phyloP scores from a whole-genome alignment of 2,888 invertebrate species.

The Macrophya alboannulata region DNA sequence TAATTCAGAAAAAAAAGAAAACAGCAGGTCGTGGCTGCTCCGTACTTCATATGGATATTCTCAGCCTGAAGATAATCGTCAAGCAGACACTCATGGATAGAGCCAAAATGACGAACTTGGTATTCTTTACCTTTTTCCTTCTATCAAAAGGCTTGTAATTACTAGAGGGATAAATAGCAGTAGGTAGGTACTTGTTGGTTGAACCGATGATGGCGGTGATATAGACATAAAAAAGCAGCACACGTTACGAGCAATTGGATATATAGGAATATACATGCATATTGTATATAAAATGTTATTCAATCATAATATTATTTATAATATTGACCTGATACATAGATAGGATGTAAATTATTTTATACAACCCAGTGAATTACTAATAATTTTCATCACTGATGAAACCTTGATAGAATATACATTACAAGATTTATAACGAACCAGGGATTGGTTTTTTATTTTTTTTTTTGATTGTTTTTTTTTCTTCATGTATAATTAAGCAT shows the following conservation, averaged over 20 bases:
- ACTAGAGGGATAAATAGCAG: constrained; percentile 40
- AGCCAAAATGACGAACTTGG: constrained; percentile 32
- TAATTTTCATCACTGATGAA: background rate
- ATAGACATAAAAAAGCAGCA: constrained; percentile 52
- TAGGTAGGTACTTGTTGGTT: constrained; percentile 43
- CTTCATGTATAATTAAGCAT: background rate
- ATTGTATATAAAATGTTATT: constrained; percentile 27
- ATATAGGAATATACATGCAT: constrained; percentile 6
- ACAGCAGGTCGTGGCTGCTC: constrained; percentile 41
- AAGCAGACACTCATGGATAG: constrained; percentile 21
- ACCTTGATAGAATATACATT: background rate
- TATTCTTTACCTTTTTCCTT: constrained; percentile 32
- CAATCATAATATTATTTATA: constrained; percentile 38
- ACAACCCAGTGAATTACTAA: constrained; percentile 12
- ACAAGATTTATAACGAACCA: background rate
- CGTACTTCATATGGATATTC: constrained; percentile 44
- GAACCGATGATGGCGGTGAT: constrained; percentile 49
- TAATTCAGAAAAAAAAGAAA: constrained; percentile 39
- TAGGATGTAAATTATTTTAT: constrained; percentile 20
- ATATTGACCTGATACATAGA: constrained; percentile 31
- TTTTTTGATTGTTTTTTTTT: background rate
- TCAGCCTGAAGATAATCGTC: constrained; percentile 41
- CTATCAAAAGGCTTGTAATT: constrained; percentile 46
- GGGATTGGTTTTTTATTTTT: background rate
- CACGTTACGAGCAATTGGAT: constrained; percentile 47